Percentiles rank a stretch among this genome's conserved stretches.
Evolutionary conservation across 1,140 invertebrate genomes (phyloP).

Genomic region (Lucilia sericata): DNA sequence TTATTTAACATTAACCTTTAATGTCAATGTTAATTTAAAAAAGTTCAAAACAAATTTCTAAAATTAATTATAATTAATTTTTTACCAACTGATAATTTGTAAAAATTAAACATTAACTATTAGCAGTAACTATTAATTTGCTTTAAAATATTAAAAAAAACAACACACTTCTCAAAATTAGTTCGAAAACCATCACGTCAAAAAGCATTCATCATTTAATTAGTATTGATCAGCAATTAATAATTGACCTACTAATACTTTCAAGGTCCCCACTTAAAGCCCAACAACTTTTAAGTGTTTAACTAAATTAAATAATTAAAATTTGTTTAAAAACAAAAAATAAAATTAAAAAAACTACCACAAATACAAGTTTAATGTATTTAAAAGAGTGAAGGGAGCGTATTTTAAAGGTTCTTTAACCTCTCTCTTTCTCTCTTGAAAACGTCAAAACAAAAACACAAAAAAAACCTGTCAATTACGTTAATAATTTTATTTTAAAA

Average conservation of each 20-base stretch:
- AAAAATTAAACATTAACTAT: no score
- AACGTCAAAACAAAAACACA: background rate
- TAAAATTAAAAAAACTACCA: background rate
- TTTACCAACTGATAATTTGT: no score
- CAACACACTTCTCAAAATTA: background rate
- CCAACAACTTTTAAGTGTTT: background rate
- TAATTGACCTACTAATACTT: constrained; percentile 5
- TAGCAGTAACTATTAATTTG: no score
- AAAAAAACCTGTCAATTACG: background rate
- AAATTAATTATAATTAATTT: no score
- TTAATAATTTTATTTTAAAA: background rate
- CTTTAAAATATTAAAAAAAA: no score
- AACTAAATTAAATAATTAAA: background rate
- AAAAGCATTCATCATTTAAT: constrained; percentile 9
- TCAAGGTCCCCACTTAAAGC: background rate
- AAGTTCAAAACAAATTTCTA: background rate
- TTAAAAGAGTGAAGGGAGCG: background rate
- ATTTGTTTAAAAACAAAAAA: background rate
- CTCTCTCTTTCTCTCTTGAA: background rate
- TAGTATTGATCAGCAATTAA: background rate
- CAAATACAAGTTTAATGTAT: background rate
- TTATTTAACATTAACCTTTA: background rate
- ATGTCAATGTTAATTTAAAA: background rate
- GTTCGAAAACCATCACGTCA: background rate
- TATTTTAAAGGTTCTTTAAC: background rate